phyloP scores from a whole-genome alignment of 2,113 vertebrate genomes.

The Ivindomyrus marchei region DNA sequence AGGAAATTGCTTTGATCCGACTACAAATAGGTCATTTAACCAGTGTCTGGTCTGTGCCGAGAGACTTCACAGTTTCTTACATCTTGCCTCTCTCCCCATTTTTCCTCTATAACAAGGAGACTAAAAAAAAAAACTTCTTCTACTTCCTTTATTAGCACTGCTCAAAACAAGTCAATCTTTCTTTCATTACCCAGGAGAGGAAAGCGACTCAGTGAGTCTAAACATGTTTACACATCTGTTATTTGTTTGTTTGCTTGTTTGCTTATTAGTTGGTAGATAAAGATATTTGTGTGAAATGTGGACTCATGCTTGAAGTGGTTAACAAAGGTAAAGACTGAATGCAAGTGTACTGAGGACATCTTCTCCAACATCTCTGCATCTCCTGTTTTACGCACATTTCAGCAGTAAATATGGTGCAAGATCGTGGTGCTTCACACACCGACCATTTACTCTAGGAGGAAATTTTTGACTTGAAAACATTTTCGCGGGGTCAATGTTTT shows the following conservation, averaged over 20 bases:
- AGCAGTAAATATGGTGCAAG: not conserved
- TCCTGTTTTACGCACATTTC: not conserved
- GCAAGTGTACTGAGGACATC: not conserved
- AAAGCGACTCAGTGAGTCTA: slow-evolving; percentile 13
- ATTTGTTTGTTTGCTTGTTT: slow-evolving; percentile 25
- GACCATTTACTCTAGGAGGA: not conserved
- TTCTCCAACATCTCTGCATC: not conserved
- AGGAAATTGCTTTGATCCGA: slow-evolving; percentile 62
- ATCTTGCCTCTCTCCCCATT: slow-evolving; percentile 12
- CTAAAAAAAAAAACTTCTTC: not conserved
- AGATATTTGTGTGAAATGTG: not conserved
- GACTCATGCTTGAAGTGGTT: not conserved
- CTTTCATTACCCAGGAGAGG: slow-evolving; percentile 36
- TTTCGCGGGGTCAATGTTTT: not conserved
- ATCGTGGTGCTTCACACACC: no score
- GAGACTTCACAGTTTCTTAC: slow-evolving; percentile 39
- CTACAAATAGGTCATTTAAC: slow-evolving; percentile 67
- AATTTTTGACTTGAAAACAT: not conserved
- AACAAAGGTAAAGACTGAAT: not conserved
- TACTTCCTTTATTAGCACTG: slow-evolving; percentile 32
- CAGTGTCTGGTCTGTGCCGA: slow-evolving; percentile 52
- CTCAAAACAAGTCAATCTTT: slow-evolving; percentile 43
- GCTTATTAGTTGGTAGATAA: not conserved
- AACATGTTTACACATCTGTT: slow-evolving; percentile 14
- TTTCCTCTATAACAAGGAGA: slow-evolving; percentile 25